A percentile compares a stretch with the other conserved stretches of the same genome.
Evolutionary conservation across 2,113 vertebrate genomes (phyloP).

Genomic region (Mesitornis unicolor): DNA sequence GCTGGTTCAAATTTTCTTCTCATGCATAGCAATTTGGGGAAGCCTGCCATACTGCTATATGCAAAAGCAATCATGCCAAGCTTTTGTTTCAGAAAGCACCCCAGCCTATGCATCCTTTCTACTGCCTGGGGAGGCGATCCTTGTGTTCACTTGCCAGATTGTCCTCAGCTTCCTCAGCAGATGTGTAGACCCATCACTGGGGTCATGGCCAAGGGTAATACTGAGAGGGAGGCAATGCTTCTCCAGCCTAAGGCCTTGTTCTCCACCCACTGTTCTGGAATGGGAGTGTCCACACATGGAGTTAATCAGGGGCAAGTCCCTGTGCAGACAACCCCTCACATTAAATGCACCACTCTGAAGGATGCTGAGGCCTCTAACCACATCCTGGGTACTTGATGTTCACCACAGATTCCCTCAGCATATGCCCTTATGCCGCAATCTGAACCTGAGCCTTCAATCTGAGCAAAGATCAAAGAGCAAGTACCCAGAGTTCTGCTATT

Average conservation of each 20-base stretch:
- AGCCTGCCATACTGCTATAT: background rate
- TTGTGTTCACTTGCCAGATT: background rate
- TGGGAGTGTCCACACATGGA: constrained; percentile 18
- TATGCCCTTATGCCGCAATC: background rate
- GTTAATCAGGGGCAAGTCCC: background rate
- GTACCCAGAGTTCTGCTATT: background rate
- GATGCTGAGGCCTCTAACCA: background rate
- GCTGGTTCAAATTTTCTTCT: constrained; percentile 46
- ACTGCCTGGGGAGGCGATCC: background rate
- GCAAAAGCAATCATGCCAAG: background rate
- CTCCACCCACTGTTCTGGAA: constrained; percentile 32
- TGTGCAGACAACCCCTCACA: background rate
- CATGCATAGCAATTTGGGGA: background rate
- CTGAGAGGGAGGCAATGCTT: background rate
- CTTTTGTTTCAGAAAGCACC: background rate
- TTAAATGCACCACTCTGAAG: background rate
- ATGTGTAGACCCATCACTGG: background rate
- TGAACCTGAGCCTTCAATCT: background rate
- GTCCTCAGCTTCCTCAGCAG: background rate
- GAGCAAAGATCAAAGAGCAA: background rate
- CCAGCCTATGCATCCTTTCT: background rate
- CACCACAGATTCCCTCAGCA: background rate
- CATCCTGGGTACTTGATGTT: background rate
- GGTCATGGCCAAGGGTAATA: background rate
- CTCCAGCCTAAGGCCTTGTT: background rate